These are phyloP conservation scores for Pundamilia nyererei DNA, from an alignment of 2,113 vertebrate genomes.

Conservation along the genomic window DNA sequence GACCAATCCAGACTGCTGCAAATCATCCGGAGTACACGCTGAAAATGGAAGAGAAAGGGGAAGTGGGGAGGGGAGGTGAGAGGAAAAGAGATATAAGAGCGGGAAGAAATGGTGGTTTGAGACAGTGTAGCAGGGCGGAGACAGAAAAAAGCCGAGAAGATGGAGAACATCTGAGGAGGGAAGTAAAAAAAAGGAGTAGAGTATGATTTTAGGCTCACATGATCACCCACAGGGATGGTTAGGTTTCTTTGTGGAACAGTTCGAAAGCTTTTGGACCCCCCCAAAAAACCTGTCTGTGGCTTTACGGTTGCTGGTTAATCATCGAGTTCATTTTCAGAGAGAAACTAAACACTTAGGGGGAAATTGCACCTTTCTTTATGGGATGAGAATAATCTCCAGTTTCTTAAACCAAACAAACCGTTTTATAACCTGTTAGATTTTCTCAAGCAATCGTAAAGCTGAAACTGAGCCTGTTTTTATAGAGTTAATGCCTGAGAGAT, in stretches of 20 bases:
- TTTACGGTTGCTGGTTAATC: constrained; percentile 14
- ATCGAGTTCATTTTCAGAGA: constrained; percentile 2
- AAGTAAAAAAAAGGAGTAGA: not conserved
- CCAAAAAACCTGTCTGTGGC: not conserved
- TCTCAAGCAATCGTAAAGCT: not conserved
- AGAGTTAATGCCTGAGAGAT: not conserved
- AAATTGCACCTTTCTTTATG: not conserved
- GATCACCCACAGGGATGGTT: not conserved
- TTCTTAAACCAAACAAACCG: not conserved
- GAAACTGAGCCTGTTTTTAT: not conserved
- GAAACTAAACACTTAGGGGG: not conserved
- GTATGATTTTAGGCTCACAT: constrained; percentile 4
- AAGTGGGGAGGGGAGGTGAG: not conserved
- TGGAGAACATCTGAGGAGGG: not conserved
- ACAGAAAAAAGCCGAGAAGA: not conserved
- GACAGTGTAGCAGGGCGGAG: not conserved
- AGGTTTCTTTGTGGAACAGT: not conserved
- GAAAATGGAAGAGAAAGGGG: not conserved
- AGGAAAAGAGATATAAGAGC: not conserved
- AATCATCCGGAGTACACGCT: constrained; percentile 57
- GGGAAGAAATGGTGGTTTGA: not conserved
- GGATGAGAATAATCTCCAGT: not conserved
- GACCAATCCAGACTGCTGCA: constrained; percentile 60
- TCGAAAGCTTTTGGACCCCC: not conserved
- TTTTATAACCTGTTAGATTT: not conserved